A percentile compares a stretch with the other conserved stretches of the same genome.
phyloP scores from a whole-genome alignment of 2,888 invertebrate species.

The Tricholauxania praeusta region DNA sequence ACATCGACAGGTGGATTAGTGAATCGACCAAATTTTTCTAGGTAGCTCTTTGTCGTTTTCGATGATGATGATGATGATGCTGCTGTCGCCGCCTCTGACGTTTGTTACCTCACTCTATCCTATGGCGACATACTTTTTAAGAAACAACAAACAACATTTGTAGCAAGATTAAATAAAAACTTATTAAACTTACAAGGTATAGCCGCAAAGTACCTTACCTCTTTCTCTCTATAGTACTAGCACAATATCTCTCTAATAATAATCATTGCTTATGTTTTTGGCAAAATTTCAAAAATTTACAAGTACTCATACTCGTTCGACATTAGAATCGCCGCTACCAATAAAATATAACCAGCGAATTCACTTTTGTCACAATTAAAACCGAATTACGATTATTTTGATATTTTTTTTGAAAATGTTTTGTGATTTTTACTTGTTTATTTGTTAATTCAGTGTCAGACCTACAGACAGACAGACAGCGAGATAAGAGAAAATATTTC shows the following conservation, averaged over 20 bases:
- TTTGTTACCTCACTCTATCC: too few relatives aligned
- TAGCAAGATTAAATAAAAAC: too few relatives aligned
- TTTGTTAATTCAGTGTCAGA: neutral
- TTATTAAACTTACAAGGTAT: too few relatives aligned
- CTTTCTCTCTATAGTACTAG: too few relatives aligned
- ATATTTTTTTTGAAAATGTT: neutral
- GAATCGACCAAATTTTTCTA: neutral
- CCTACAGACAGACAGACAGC: neutral
- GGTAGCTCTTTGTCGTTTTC: neutral
- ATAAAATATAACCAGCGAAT: conserved; percentile 19
- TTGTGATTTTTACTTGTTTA: neutral
- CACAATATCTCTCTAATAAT: conserved; percentile 12
- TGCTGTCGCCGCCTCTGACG: too few relatives aligned
- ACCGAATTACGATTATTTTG: conserved; percentile 23
- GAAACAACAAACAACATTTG: too few relatives aligned
- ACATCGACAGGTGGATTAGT: conserved; percentile 51
- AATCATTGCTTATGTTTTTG: conserved; percentile 28
- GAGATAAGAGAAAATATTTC: conserved; percentile 6
- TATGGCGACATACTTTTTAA: too few relatives aligned
- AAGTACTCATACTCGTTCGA: neutral
- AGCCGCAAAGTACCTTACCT: too few relatives aligned
- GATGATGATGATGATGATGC: too few relatives aligned
- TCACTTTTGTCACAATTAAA: conserved; percentile 32
- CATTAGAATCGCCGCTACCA: conserved; percentile 17
- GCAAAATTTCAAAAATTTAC: conserved; percentile 28